Conservation (phyloP, 2,113 vertebrate species). For the Ochotona princeps region DNA sequence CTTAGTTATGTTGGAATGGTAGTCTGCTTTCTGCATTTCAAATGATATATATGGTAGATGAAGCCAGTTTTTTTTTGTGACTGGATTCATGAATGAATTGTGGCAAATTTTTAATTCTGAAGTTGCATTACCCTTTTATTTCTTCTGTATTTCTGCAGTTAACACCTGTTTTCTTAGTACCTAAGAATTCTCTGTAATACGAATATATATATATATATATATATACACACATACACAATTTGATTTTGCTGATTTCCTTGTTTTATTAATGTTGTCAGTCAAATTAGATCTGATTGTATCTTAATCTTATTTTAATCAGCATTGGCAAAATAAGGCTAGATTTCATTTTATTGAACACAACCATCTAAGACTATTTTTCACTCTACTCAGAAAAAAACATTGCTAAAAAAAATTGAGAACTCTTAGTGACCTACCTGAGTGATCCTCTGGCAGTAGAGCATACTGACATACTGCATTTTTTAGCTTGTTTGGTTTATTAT, state of each 20-base stretch:
- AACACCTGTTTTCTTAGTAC: background rate
- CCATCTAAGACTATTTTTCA: background rate
- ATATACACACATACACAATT: too few relatives aligned
- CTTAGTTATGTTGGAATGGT: background rate
- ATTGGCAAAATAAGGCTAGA: background rate
- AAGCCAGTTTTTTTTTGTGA: background rate
- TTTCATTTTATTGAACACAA: background rate
- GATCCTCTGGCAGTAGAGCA: background rate
- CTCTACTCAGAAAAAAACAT: constrained; percentile 3
- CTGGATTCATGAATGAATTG: background rate
- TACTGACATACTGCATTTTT: too few relatives aligned
- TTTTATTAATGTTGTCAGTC: background rate
- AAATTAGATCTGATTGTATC: constrained; percentile 2
- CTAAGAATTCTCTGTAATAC: too few relatives aligned
- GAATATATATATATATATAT: too few relatives aligned
- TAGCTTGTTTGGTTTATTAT: background rate
- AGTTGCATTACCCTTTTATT: constrained; percentile 19
- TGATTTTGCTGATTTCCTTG: too few relatives aligned
- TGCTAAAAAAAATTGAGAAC: background rate
- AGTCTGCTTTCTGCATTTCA: background rate
- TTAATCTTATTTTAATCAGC: constrained; percentile 23
- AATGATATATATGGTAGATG: background rate
- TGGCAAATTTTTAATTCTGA: constrained; percentile 29
- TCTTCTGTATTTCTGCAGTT: background rate
- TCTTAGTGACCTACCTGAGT: background rate